Evolutionary conservation across 2,113 vertebrate genomes (phyloP).

Genomic region (Saccopteryx leptura): DNA sequence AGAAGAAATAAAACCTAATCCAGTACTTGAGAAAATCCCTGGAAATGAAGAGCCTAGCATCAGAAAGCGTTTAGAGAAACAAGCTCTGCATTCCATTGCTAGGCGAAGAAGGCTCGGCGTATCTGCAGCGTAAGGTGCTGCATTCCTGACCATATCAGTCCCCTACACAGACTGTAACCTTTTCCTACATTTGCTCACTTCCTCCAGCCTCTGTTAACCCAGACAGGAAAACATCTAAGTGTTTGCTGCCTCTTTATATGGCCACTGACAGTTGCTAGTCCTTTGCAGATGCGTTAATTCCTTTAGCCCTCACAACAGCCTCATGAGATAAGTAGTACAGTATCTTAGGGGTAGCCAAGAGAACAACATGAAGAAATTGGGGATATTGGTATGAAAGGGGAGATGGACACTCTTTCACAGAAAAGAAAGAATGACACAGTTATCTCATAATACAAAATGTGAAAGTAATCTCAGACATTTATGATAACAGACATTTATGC

Average conservation of each 20-base stretch:
- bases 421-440: not conserved
- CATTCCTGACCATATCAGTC: not conserved
- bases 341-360: not conserved
- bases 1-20: not conserved
- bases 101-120: not conserved
- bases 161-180: not conserved
- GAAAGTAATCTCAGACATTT: not conserved
- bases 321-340: not conserved
- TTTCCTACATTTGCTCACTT: not conserved
- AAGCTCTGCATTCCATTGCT: not conserved
- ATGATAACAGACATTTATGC: not conserved
- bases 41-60: not conserved
- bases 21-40: not conserved
- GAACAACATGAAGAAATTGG: not conserved
- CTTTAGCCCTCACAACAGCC: not conserved
- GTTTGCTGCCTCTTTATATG: not conserved
- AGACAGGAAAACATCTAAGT: not conserved
- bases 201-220: not conserved
- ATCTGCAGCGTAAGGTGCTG: not conserved
- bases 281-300: not conserved
- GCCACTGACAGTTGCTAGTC: not conserved
- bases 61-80: not conserved
- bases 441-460: not conserved
- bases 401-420: not conserved
- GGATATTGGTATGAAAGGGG: not conserved